Evolutionary conservation across 2,888 invertebrate genomes (phyloP).

Genomic region (Pyrrhosoma nymphula): DNA sequence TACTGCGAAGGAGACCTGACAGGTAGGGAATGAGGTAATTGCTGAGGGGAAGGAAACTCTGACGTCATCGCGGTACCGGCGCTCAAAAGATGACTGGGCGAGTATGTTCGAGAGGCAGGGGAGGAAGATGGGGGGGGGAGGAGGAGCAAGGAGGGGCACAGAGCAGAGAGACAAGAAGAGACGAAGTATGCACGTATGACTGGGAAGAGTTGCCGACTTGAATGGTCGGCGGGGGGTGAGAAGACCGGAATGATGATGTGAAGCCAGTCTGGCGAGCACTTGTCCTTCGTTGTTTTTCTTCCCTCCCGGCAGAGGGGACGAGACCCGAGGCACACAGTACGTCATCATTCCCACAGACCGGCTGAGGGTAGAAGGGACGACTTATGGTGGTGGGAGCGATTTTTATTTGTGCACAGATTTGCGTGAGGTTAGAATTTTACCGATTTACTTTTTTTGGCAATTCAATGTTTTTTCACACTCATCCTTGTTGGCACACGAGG

Average conservation of each 20-base stretch:
- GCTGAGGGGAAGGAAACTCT: neutral
- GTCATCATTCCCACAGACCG: neutral
- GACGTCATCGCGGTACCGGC: neutral
- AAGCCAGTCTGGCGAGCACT: slow-evolving; percentile 4
- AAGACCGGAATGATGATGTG: neutral
- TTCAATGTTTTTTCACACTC: no score
- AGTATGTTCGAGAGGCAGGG: neutral
- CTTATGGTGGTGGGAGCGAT: no score
- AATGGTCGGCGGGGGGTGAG: neutral
- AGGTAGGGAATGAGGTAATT: no score
- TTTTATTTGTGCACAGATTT: no score
- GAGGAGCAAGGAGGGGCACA: no score
- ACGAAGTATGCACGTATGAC: neutral
- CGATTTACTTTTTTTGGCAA: no score
- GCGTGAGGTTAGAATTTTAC: no score
- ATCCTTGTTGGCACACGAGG: no score
- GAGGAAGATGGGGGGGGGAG: neutral
- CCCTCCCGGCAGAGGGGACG: neutral
- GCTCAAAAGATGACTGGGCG: neutral
- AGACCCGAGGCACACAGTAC: neutral
- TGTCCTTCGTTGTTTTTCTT: neutral
- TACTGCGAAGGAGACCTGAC: no score
- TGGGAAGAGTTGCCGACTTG: neutral
- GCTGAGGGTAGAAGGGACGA: neutral
- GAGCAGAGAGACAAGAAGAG: neutral